A percentile compares a stretch with the other conserved stretches of the same genome.
Evolutionary conservation across 2,888 invertebrate genomes (phyloP).

Genomic region (Lasioglossum marginatum): DNA sequence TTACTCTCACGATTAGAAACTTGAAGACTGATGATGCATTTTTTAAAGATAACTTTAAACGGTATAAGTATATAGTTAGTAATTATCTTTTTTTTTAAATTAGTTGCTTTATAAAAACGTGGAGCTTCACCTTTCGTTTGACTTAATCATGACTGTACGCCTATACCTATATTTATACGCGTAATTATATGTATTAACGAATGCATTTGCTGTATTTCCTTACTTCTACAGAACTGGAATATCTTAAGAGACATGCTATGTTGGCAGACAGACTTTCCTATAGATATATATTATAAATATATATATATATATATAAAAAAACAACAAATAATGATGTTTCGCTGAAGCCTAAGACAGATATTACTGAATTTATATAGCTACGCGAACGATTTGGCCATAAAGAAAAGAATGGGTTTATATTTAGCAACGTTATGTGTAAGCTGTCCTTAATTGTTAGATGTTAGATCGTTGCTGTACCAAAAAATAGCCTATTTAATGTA

Average conservation of each 20-base stretch:
- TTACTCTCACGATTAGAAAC: constrained; percentile 43
- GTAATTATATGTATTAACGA: constrained; percentile 40
- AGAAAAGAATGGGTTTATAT: constrained; percentile 64
- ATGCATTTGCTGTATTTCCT: constrained; percentile 30
- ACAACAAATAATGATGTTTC: constrained; percentile 56
- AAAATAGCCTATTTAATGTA: constrained; percentile 69
- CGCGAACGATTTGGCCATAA: constrained; percentile 58
- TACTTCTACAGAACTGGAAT: constrained; percentile 27
- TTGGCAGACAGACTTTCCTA: constrained; percentile 59
- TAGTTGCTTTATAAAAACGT: neutral
- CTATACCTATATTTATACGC: constrained; percentile 40
- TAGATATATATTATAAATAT: constrained; percentile 33
- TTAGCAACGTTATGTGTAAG: constrained; percentile 68
- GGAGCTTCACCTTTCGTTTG: constrained; percentile 18
- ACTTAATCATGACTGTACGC: constrained; percentile 26
- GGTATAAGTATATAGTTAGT: neutral
- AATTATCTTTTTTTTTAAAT: neutral
- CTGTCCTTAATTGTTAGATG: constrained; percentile 73
- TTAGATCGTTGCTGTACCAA: constrained; percentile 74
- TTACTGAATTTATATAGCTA: constrained; percentile 65
- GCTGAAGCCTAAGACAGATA: constrained; percentile 53
- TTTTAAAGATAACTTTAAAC: constrained; percentile 37
- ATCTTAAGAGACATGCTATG: constrained; percentile 36
- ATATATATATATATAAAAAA: constrained; percentile 25
- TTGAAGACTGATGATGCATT: constrained; percentile 52